phyloP scores from a whole-genome alignment of 2,888 invertebrate species.

The Hyposoter dolosus region DNA sequence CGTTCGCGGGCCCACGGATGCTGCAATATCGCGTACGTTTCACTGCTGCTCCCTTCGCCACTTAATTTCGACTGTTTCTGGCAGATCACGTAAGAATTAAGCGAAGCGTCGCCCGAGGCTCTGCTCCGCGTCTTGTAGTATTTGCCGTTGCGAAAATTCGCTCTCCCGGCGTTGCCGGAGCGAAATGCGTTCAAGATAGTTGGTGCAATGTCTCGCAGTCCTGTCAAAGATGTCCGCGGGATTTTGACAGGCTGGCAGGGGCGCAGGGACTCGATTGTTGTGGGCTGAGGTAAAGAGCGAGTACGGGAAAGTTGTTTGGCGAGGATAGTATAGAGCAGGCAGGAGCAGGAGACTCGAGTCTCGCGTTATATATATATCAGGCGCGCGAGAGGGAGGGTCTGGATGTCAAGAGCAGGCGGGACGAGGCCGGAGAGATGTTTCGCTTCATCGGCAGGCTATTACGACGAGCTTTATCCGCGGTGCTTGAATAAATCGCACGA shows the following conservation, averaged over 20 bases:
- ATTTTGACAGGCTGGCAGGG: neutral
- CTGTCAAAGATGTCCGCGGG: neutral
- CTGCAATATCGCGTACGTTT: neutral
- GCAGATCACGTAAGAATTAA: neutral
- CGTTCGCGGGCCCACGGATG: neutral
- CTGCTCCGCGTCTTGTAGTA: neutral
- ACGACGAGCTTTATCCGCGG: constrained; percentile 32
- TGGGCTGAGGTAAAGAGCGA: neutral
- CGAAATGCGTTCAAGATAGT: neutral
- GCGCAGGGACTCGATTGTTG: neutral
- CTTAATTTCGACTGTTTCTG: neutral
- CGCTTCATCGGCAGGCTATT: constrained; percentile 60
- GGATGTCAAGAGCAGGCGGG: constrained; percentile 13
- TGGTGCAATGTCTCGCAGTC: neutral
- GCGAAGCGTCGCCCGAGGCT: neutral
- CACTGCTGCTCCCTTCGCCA: neutral
- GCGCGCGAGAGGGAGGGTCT: neutral
- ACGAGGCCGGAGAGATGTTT: constrained; percentile 47
- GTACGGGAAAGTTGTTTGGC: neutral
- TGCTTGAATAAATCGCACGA: constrained; percentile 19
- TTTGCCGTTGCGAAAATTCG: neutral
- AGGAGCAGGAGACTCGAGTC: neutral
- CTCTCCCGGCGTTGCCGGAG: neutral
- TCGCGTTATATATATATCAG: neutral
- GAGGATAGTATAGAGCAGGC: neutral